These are phyloP conservation scores for Torymus texanus DNA, from an alignment of 2,888 invertebrate genomes.

Conservation along the genomic window DNA sequence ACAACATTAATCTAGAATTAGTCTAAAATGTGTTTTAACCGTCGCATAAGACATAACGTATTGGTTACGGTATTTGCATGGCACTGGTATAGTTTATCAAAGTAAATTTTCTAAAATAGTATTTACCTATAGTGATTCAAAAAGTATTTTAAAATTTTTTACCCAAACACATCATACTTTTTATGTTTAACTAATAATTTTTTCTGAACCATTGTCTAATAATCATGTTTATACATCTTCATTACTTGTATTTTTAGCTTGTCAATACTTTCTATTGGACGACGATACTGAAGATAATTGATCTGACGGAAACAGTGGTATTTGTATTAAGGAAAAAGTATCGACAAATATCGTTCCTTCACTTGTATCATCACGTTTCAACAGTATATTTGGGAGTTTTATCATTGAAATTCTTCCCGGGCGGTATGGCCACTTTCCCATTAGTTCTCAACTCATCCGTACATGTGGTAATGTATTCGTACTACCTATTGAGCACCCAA, in stretches of 20 bases:
- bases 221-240: too few species aligned
- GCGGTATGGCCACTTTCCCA: slow-evolving; percentile 80
- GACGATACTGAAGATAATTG: slow-evolving; percentile 79
- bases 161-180: too few species aligned
- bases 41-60: too few species aligned
- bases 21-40: too few species aligned
- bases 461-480: slow-evolving; percentile 85
- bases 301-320: slow-evolving; percentile 82
- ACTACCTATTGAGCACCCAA: slow-evolving; percentile 80
- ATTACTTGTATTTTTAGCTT: slow-evolving; percentile 61
- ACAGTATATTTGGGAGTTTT: slow-evolving; percentile 79
- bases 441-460: slow-evolving; percentile 80
- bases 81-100: too few species aligned
- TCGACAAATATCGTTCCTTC: slow-evolving; percentile 82
- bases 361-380: slow-evolving; percentile 83
- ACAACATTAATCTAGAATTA: too few species aligned
- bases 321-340: slow-evolving; percentile 83
- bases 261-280: slow-evolving; percentile 78
- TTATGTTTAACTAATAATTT: too few species aligned
- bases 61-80: too few species aligned
- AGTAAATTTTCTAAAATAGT: too few species aligned
- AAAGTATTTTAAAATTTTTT: too few species aligned
- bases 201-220: too few species aligned
- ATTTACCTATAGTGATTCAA: too few species aligned
- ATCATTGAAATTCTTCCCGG: slow-evolving; percentile 79